Evolutionary conservation across 2,113 vertebrate genomes (phyloP), one percentile per base, ranked within the genome.

Genomic region (Cyprinodon tularosa): DNA sequence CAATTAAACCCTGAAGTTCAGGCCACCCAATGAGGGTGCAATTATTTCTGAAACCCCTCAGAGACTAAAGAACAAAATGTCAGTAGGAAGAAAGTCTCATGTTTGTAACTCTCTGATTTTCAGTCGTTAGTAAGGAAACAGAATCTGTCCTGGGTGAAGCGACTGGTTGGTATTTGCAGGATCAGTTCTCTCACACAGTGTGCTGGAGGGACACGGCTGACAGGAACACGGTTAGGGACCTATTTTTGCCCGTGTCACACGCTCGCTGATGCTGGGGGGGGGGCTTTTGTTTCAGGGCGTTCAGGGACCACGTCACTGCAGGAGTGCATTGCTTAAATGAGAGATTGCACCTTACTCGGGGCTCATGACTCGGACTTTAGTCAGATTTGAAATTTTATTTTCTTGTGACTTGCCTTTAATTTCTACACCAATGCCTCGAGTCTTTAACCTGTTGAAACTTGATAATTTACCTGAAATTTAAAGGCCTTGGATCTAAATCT

Each of bases 231-330:
- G 68, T 84, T 77, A 73, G 71, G 66, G 66, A 78, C 36, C 80
- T 76, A 83, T 86, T 78, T 83, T 64, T 71, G 74, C 66, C 14
- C 14, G 40, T 72, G 71, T 82, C 75, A 68, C 71, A 74, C 66
- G 53, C 68, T 76, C 62, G 44, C 44, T 57, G 62, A 69, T 38
- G 39, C 44, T 12, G 66, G 36, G 29, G 50, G 60, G 11, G 50
- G 75, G 6, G 66, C 8, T 20, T 65, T 62, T 42, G 48, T 37
- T 68, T 67, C 2, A 4, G 37, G 80, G 62, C 47, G n/a, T 42
- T 62, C 50, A 67, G 57, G 47, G 71, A 67, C 53, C 40, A 53
- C 15, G 8, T 71, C 42, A 8, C 40, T 62, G 47, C 20, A 44
- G 36, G 12, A 44, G 67, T 10, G 9, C 57, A 7, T 50, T 29